Base-by-base conservation (phyloP, 2,888 invertebrate genomes). In the Physocephala rufipes region DNA sequence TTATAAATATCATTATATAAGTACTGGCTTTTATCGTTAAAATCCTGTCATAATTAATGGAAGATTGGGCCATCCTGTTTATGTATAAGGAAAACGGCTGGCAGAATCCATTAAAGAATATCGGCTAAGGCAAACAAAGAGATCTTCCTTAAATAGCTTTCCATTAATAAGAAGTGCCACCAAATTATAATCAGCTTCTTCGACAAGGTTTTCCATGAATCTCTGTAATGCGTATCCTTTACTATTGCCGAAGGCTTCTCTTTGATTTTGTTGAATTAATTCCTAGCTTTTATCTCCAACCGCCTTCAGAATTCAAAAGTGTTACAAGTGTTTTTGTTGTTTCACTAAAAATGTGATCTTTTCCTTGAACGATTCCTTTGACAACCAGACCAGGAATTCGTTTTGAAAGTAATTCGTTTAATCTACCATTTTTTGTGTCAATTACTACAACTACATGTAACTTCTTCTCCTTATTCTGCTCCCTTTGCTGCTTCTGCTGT, bases 1-100 rank as follows among this genome's bases (percentile, higher is more conserved):
- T 77, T 76, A 76, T 76, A 77, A 71, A 70, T 73, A 75, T 72
- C 67, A 61, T 72, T 65, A 53, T 26, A 49, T 43, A 65, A 36
- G 16, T 28, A 28, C 36, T 2, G 9, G 28, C 59, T n/a, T 26
- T 28, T n/a, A 21, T 62, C n/a, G 12, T 43, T 9, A 15, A 43
- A 53, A 53, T 36, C 21, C 12, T 21, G 36, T 13, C 49, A 53
- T 53, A 53, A 36, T 65, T 30, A 65, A 51, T 16, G 16, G 30
- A 53, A 28, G 65, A 65, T 51, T 65, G 13, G 21, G 19, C 28
- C n/a, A n/a, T 58, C 26, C n/a, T n/a, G 53, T 12, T 7, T 13
- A 4, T 24, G 26, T 21, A 19, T 19, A n/a, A 19, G 28, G 45
- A 28, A 59, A 28, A 49, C 43, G 24, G 26, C 5, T 19, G 36